Conservation (phyloP, 1,140 invertebrate species). For the Ceratina japonica region DNA sequence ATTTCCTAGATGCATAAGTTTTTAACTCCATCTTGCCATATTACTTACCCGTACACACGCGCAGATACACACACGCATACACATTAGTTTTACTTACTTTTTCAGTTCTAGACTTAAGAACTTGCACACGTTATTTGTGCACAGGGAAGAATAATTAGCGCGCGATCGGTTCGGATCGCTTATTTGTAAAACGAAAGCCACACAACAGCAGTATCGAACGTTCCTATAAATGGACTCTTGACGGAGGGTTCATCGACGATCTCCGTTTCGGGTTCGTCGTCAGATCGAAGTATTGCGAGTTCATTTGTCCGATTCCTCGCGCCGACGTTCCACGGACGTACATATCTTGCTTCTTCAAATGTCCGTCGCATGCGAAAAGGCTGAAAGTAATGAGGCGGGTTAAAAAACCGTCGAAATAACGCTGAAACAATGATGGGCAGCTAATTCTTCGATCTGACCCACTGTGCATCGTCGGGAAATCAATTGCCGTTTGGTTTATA, state of each 20-base stretch:
- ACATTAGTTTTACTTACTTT: too few relatives aligned
- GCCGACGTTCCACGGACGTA: too few relatives aligned
- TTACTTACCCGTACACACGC: too few relatives aligned
- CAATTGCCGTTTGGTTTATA: slow-evolving; percentile 66
- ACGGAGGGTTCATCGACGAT: slow-evolving; percentile 13
- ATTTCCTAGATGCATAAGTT: slow-evolving; percentile 1
- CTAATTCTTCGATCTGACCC: background rate
- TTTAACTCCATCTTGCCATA: background rate
- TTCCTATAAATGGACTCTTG: slow-evolving; percentile 9
- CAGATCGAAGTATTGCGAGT: background rate
- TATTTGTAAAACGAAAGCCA: background rate
- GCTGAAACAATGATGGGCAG: too few relatives aligned
- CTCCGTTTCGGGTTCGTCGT: background rate
- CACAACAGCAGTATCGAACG: background rate
- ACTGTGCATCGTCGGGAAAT: slow-evolving; percentile 6
- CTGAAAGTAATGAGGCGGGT: too few relatives aligned
- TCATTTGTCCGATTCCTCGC: too few relatives aligned
- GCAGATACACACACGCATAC: too few relatives aligned
- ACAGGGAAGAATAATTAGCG: background rate
- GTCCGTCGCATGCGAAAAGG: too few relatives aligned
- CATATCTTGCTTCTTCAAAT: too few relatives aligned
- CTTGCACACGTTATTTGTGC: slow-evolving; percentile 1
- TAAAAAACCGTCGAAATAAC: too few relatives aligned
- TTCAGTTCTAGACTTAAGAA: too few relatives aligned
- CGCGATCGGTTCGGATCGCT: background rate